A percentile compares a stretch with the other conserved stretches of the same genome.
Conservation (phyloP, 2,113 vertebrate genomes). For the Suricata suricatta region DNA sequence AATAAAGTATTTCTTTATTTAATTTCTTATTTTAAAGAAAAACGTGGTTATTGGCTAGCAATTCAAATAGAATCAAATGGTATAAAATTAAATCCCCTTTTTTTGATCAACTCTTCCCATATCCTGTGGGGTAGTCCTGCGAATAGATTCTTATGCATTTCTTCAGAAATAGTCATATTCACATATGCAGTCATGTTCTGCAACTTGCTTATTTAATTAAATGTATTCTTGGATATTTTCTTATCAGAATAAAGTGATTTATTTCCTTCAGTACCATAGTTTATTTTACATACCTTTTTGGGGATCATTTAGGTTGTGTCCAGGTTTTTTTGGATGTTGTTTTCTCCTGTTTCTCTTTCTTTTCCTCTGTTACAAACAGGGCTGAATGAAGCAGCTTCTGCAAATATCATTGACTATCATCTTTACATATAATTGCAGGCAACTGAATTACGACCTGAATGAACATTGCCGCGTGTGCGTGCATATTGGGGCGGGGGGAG, state of each 20-base stretch:
- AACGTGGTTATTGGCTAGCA: not conserved
- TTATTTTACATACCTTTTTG: not conserved
- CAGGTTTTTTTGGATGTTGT: not conserved
- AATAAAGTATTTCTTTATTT: not conserved
- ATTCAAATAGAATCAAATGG: conserved; percentile 12
- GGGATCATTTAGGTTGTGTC: not conserved
- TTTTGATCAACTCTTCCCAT: not conserved
- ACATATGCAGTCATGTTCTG: not conserved
- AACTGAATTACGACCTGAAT: not conserved
- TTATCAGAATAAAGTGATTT: not conserved
- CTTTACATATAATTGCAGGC: not conserved
- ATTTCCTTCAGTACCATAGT: not conserved
- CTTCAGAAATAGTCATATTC: not conserved
- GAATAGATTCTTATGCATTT: not conserved
- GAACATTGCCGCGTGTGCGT: not conserved
- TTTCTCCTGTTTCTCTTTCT: not conserved
- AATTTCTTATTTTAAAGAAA: conserved; percentile 30
- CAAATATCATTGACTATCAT: not conserved
- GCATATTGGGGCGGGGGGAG: not conserved
- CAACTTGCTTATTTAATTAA: not conserved
- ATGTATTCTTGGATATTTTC: not conserved
- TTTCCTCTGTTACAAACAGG: not conserved
- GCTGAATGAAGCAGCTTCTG: not conserved
- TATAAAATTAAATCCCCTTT: not conserved
- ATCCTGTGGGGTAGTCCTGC: not conserved